phyloP scores from a whole-genome alignment of 2,888 invertebrate genomes.

The Drosophila atroscutellata region DNA sequence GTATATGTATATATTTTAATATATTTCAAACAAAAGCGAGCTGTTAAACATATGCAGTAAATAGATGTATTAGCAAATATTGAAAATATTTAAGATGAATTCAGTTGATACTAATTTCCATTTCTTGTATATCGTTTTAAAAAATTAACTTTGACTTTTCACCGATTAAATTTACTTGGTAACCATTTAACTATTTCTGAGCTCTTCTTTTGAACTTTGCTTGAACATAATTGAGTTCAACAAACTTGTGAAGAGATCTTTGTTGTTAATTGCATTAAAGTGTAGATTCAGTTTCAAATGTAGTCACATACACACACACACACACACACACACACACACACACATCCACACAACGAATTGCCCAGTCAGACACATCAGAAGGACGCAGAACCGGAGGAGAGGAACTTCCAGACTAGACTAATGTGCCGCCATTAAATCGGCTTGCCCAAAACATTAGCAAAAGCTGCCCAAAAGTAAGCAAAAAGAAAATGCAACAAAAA shows the following conservation, averaged over 20 bases:
- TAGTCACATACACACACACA: background rate
- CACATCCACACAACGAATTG: constrained; percentile 11
- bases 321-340: background rate
- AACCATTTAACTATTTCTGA: background rate
- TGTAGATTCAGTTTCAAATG: constrained; percentile 10
- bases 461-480: background rate
- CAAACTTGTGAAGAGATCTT: background rate
- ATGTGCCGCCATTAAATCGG: constrained; percentile 70
- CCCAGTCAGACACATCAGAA: constrained; percentile 27
- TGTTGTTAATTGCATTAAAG: constrained; percentile 2
- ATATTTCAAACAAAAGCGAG: background rate
- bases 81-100: background rate
- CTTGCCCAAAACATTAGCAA: constrained; percentile 65
- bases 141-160: background rate
- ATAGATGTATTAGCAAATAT: background rate
- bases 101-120: background rate
- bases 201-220: background rate
- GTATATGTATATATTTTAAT: background rate
- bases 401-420: constrained; percentile 42
- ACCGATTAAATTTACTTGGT: background rate
- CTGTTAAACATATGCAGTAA: background rate
- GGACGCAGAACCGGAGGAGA: constrained; percentile 4
- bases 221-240: constrained; percentile 9
- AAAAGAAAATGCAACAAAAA: constrained; percentile 12
- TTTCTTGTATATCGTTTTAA: background rate